Conservation (phyloP, 2,113 vertebrate genomes). For the Pelmatolapia mariae region DNA sequence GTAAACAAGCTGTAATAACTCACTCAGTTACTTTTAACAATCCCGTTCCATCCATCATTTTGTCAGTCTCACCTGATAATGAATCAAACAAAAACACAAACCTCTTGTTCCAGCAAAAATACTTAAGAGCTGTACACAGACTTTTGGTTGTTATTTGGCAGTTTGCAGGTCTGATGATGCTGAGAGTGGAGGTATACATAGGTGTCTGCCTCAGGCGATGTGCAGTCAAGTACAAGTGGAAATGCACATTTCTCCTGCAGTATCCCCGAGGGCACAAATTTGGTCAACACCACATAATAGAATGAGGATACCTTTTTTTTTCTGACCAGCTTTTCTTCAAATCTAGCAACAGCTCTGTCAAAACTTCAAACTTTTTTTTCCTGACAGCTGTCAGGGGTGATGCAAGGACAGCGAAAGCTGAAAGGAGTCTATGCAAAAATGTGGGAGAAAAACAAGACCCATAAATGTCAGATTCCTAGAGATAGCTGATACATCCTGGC, state of each 20-base stretch:
- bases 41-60: constrained; percentile 4
- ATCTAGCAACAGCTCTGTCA: not conserved
- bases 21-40: not conserved
- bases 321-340: not conserved
- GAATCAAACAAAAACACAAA: constrained; percentile 5
- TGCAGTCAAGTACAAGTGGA: constrained; percentile 32
- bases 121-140: not conserved
- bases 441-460: constrained; percentile 27
- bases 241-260: constrained; percentile 21
- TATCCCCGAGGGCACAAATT: constrained; percentile 19
- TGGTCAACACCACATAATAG: constrained; percentile 16
- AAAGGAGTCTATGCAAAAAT: constrained; percentile 41
- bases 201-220: constrained; percentile 24
- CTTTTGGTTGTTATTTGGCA: constrained; percentile 17
- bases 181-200: not conserved
- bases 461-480: constrained; percentile 55
- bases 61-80: not conserved
- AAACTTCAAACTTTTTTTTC: constrained; percentile 26
- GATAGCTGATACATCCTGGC: constrained; percentile 45
- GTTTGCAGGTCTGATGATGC: constrained; percentile 15
- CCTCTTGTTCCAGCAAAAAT: constrained; percentile 5
- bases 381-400: constrained; percentile 29
- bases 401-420: constrained; percentile 43
- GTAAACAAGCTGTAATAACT: not conserved
- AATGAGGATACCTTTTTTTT: not conserved